A percentile compares a stretch with the other conserved stretches of the same genome.
These are phyloP conservation scores for Melitaea athalia DNA, from an alignment of 2,888 invertebrate species.

Conservation along the genomic window DNA sequence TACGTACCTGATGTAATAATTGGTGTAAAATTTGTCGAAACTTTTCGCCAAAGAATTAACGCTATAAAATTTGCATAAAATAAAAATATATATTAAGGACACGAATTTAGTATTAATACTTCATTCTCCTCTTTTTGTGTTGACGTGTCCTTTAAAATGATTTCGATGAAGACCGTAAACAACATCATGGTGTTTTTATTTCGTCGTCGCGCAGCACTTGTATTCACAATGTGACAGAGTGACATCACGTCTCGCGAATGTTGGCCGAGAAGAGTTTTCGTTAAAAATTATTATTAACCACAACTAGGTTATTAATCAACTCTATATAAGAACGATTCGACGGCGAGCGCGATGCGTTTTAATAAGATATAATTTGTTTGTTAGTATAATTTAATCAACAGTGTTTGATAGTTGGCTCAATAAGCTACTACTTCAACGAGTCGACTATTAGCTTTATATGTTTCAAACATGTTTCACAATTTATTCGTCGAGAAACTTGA, in stretches of 20 bases:
- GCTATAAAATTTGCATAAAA: slow-evolving; percentile 9
- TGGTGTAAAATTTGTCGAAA: slow-evolving; percentile 1
- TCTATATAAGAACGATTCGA: slow-evolving; percentile 18
- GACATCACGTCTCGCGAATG: slow-evolving; percentile 69
- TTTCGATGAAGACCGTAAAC: slow-evolving; percentile 58
- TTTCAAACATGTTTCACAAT: slow-evolving; percentile 34
- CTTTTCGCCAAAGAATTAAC: slow-evolving; percentile 5
- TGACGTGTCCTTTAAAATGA: slow-evolving; percentile 44
- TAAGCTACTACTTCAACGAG: slow-evolving; percentile 49
- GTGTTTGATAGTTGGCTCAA: slow-evolving; percentile 60
- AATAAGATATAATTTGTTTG: slow-evolving; percentile 49
- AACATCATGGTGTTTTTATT: slow-evolving; percentile 63
- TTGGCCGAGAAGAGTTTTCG: slow-evolving; percentile 36
- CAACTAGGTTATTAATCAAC: slow-evolving; percentile 6
- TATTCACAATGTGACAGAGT: slow-evolving; percentile 66
- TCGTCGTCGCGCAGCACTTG: slow-evolving; percentile 59
- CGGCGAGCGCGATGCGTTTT: slow-evolving; percentile 41
- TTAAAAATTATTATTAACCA: slow-evolving; percentile 11
- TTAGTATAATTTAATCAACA: slow-evolving; percentile 54
- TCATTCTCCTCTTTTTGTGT: slow-evolving; percentile 42
- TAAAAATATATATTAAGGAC: slow-evolving; percentile 29
- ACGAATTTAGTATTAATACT: slow-evolving; percentile 37
- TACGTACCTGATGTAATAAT: too few species aligned
- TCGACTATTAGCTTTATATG: slow-evolving; percentile 32
- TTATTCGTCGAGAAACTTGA: slow-evolving; percentile 21